Conservation (phyloP, 2,113 vertebrate species). For the Limanda limanda region DNA sequence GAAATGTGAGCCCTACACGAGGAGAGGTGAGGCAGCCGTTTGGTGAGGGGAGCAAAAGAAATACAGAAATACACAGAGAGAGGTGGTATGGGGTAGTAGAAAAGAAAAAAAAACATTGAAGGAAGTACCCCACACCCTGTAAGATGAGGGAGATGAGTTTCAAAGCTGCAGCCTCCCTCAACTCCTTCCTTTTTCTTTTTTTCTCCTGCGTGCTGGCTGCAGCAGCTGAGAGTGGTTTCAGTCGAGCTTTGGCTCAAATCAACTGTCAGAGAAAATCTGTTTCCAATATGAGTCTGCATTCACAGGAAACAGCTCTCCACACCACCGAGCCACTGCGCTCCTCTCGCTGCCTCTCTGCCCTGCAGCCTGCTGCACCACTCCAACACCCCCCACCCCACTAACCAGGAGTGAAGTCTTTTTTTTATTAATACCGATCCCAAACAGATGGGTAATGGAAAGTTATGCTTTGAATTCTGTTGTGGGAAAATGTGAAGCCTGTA, state of each 20-base stretch:
- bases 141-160: conserved; percentile 73
- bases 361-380: conserved; percentile 28
- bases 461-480: not conserved
- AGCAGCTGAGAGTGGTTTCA: conserved; percentile 74
- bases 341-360: conserved; percentile 43
- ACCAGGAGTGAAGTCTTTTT: not conserved
- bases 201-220: conserved; percentile 22
- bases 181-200: conserved; percentile 25
- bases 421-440: not conserved
- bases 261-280: conserved; percentile 83
- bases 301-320: conserved; percentile 85
- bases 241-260: conserved; percentile 68
- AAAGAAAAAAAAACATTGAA: conserved; percentile 63
- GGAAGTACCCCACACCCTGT: conserved; percentile 57
- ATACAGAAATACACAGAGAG: conserved; percentile 3
- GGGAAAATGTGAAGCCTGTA: not conserved
- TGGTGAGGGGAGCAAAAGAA: conserved; percentile 29
- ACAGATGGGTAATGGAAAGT: conserved; percentile 7
- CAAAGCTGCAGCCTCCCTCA: conserved; percentile 58
- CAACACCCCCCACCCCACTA: not conserved
- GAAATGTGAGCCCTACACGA: conserved; percentile 62
- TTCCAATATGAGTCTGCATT: conserved; percentile 86
- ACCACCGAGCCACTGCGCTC: conserved; percentile 77
- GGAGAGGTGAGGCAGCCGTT: conserved; percentile 15
- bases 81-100: conserved; percentile 50